Base-by-base conservation (phyloP, 2,888 invertebrate genomes). In the Dugesia japonica region DNA sequence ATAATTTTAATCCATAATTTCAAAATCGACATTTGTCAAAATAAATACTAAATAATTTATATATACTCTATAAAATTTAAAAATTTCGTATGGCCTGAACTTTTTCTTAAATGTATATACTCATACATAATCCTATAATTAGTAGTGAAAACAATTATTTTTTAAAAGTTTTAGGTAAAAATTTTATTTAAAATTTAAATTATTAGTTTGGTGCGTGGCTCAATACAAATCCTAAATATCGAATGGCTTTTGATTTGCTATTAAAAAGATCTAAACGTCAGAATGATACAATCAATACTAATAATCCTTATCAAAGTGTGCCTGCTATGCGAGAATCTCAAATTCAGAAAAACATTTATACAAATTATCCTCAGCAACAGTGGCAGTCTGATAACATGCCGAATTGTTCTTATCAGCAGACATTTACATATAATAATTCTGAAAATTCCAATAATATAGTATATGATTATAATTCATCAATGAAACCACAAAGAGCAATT, bases 231-330 rank as follows among this genome's bases (percentile, higher is more conserved):
- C 56, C 56, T 56, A 56, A 56, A 23, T 56, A 56, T 56, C 56
- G 23, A 56, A 4, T 56, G 56, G 56, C 56, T n/a, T 56, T 56
- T 56, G 56, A 56, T 20, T 56, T 56, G 56, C 17, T 56, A 23
- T 56, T 4, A 4, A 56, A 56, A 56, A 56, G 56, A 23, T 56
- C 56, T 1, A 56, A 56, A n/a, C 56, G 56, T 56, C 56, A 56
- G n/a, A 56, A 56, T 56, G 56, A 56, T n/a, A 7, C 9, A 20
- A 23, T 56, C 1, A 31, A 31, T 13, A 56, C 1, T n/a, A 56
- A 56, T 56, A 56, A 4, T 56, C 56, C 56, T 56, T 56, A 56
- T 56, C 56, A 56, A 56, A 23, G 56, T 56, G 56, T 56, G 56
- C 56, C 56, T 56, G 56, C 23, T 23, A 56, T 56, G 56, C 56